phyloP scores from a whole-genome alignment of 2,888 invertebrate genomes.

The Rhagonycha lutea region DNA sequence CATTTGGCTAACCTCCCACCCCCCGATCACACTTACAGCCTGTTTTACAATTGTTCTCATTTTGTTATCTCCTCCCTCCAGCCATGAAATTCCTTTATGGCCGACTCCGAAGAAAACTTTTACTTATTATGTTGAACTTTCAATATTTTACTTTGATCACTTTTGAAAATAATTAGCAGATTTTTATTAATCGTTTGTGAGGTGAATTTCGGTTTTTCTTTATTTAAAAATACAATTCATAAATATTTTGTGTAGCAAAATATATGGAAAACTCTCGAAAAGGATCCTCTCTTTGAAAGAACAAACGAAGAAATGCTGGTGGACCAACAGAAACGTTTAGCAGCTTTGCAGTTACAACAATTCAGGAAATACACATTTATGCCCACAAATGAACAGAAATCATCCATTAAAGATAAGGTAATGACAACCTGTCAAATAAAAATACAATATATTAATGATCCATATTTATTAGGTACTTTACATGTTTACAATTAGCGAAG shows the following conservation, averaged over 20 bases:
- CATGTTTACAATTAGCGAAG: conserved; percentile 78
- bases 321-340: conserved; percentile 74
- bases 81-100: too few species aligned
- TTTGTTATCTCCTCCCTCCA: too few species aligned
- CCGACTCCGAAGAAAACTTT: too few species aligned
- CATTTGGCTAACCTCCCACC: too few species aligned
- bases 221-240: too few species aligned
- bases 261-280: conserved; percentile 77
- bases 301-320: conserved; percentile 63
- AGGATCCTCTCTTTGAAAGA: conserved; percentile 78
- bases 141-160: too few species aligned
- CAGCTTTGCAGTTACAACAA: conserved; percentile 70
- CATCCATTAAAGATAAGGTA: conserved; percentile 17
- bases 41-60: too few species aligned
- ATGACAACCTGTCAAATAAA: neutral
- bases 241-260: conserved; percentile 61
- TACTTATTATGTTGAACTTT: too few species aligned
- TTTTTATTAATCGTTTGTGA: too few species aligned
- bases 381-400: conserved; percentile 44
- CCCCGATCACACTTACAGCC: too few species aligned
- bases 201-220: too few species aligned
- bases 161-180: too few species aligned
- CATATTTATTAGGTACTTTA: conserved; percentile 64
- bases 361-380: conserved; percentile 70
- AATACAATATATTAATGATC: neutral